Evolutionary conservation across 2,113 vertebrate genomes (phyloP).

Genomic region (Sporophila hypoxantha): DNA sequence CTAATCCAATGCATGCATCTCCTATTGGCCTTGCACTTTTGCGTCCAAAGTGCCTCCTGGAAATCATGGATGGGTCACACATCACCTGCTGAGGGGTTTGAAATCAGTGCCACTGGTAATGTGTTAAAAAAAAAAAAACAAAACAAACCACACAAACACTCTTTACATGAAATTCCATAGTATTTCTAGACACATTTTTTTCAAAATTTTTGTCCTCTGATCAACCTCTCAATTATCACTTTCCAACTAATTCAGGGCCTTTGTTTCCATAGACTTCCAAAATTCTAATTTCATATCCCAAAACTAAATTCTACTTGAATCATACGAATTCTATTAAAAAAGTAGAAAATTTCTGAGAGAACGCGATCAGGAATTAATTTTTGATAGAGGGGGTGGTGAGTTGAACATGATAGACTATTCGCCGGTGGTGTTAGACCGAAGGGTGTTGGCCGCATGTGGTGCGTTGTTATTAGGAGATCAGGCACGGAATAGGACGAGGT

Average conservation of each 20-base stretch:
- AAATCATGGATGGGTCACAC: not conserved
- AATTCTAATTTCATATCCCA: no score
- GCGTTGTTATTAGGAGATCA: no score
- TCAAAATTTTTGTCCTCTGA: not conserved
- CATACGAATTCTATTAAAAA: no score
- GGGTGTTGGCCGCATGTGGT: no score
- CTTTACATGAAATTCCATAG: not conserved
- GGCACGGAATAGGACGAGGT: no score
- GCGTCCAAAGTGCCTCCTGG: not conserved
- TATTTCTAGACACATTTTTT: not conserved
- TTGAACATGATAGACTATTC: no score
- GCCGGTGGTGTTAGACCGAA: no score
- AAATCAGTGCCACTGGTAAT: not conserved
- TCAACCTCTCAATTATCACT: not conserved
- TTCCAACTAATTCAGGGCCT: not conserved
- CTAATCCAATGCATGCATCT: not conserved
- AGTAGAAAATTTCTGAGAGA: no score
- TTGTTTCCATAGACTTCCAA: not conserved
- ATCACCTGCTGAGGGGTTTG: not conserved
- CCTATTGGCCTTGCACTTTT: not conserved
- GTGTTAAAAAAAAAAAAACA: no score
- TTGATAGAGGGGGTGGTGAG: no score
- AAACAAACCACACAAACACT: fast-evolving
- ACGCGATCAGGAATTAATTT: no score
- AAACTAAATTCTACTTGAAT: no score